Evolutionary conservation across 2,888 invertebrate genomes (phyloP).

Genomic region (Cheilosia scutellata): DNA sequence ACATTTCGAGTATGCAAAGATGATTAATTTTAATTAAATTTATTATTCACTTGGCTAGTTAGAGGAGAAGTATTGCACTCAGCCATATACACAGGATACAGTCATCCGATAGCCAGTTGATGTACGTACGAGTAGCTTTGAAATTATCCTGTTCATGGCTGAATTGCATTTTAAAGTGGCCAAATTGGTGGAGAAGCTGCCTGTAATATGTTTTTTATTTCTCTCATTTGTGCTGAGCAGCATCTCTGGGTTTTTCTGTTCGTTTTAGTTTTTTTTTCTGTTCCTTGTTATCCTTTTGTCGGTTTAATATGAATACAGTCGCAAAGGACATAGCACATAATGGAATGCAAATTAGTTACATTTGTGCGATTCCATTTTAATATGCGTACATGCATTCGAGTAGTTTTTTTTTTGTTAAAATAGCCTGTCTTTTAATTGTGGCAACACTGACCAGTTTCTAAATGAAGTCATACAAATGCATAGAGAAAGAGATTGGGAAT

Average conservation of each 20-base stretch:
- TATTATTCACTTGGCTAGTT: conserved; percentile 66
- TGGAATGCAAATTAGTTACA: conserved; percentile 75
- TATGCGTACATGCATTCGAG: conserved; percentile 64
- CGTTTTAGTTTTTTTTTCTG: conserved; percentile 1
- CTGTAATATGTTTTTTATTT: conserved; percentile 49
- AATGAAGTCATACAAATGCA: conserved; percentile 68
- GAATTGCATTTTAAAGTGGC: conserved; percentile 40
- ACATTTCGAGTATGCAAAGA: conserved; percentile 58
- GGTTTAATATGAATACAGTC: not conserved
- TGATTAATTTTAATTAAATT: conserved; percentile 74
- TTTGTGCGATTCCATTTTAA: conserved; percentile 67
- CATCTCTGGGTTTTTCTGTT: not conserved
- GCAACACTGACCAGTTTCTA: conserved; percentile 39
- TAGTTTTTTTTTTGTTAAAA: conserved; percentile 40
- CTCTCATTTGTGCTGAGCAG: conserved; percentile 32
- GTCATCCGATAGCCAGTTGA: not conserved
- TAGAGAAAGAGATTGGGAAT: not conserved
- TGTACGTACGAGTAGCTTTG: not conserved
- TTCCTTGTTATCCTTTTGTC: conserved; percentile 22
- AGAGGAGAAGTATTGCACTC: conserved; percentile 49
- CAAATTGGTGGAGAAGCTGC: conserved; percentile 18
- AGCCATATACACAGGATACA: not conserved
- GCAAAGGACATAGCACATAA: conserved; percentile 53
- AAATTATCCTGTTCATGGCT: not conserved
- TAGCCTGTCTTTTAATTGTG: conserved; percentile 53